A percentile compares a stretch with the other conserved stretches of the same genome.
Evolutionary conservation across 2,888 invertebrate genomes (phyloP).

Genomic region (Anthophora plumipes): DNA sequence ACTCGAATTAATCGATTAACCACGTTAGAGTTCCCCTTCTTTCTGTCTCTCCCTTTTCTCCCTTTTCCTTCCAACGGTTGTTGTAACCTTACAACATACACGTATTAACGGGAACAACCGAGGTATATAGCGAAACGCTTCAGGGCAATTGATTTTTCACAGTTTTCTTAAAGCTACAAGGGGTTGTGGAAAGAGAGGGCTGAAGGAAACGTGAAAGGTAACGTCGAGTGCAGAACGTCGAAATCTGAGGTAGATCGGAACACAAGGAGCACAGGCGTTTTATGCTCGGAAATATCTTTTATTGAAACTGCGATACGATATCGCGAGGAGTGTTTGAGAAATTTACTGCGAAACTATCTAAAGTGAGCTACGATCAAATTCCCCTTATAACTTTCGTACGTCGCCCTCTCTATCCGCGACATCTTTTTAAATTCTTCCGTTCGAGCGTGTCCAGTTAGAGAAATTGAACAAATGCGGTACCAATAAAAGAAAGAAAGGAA

Average conservation of each 20-base stretch:
- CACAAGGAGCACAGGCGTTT: not conserved
- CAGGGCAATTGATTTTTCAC: not conserved
- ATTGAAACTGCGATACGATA: constrained; percentile 18
- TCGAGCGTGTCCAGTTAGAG: not conserved
- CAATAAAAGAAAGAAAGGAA: too few species aligned
- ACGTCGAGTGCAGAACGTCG: not conserved
- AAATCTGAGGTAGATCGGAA: not conserved
- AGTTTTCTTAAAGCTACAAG: not conserved
- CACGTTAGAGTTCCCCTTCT: constrained; percentile 3
- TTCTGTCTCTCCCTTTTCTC: not conserved
- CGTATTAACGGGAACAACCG: not conserved
- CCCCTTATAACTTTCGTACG: not conserved
- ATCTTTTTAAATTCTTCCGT: constrained; percentile 4
- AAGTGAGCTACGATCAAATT: not conserved
- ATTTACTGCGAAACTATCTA: not conserved
- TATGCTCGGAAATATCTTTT: not conserved
- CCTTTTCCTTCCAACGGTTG: too few species aligned
- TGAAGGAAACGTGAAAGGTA: too few species aligned
- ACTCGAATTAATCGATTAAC: constrained; percentile 28
- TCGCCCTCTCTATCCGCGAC: not conserved
- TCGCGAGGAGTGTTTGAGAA: constrained; percentile 12
- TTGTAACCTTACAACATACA: constrained; percentile 2
- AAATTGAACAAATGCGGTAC: not conserved
- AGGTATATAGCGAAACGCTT: constrained; percentile 7
- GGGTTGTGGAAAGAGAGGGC: too few species aligned